These are phyloP conservation scores for Rotaria sp. DNA, from an alignment of 2,888 invertebrate genomes.

Conservation along the genomic window DNA sequence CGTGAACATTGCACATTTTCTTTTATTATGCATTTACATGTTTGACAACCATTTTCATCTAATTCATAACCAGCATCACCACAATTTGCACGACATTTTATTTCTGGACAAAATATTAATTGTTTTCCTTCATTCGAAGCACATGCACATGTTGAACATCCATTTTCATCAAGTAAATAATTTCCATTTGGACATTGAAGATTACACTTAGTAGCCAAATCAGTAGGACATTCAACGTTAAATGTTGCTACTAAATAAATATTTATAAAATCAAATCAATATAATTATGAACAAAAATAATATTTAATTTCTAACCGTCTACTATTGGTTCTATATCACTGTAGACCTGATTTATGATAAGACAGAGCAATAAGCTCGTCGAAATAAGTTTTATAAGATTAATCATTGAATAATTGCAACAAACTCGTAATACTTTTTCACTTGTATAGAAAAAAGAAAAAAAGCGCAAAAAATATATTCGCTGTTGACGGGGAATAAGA, in stretches of 20 bases:
- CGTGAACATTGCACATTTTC: background rate
- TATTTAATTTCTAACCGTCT: background rate
- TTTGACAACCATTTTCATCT: slow-evolving; percentile 18
- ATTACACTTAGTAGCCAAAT: background rate
- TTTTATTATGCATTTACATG: background rate
- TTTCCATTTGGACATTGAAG: background rate
- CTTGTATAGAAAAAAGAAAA: background rate
- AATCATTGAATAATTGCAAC: background rate
- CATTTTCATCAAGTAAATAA: background rate
- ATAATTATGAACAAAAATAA: background rate
- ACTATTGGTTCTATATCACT: background rate
- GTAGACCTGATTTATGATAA: background rate
- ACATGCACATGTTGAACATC: background rate
- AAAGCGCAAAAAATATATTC: background rate
- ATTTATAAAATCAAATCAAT: background rate
- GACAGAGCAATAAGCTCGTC: background rate
- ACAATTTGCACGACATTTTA: slow-evolving; percentile 8
- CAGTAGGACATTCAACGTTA: background rate
- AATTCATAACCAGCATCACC: background rate
- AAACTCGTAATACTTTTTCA: background rate
- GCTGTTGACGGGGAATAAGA: background rate
- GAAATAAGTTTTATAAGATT: background rate
- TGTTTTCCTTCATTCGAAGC: background rate
- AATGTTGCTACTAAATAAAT: background rate
- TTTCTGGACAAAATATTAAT: background rate